Percentiles rank a stretch among this genome's conserved stretches.
phyloP scores from a whole-genome alignment of 2,113 vertebrate species.

The Amblyornis subalaris region DNA sequence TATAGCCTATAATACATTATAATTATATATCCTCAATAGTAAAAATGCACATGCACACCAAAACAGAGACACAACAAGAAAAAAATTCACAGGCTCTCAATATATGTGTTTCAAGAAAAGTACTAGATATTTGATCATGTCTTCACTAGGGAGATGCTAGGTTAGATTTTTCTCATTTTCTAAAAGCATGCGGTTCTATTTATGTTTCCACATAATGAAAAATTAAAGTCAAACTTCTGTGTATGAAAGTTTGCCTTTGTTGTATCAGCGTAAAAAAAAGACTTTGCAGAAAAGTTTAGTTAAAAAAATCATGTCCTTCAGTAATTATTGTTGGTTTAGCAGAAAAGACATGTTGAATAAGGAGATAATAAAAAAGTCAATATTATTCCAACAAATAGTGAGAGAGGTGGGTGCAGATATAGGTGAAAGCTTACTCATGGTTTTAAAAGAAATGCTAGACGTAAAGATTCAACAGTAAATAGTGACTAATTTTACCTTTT shows the following conservation, averaged over 20 bases:
- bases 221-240: background rate
- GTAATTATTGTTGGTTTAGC: background rate
- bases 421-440: background rate
- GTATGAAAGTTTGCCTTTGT: background rate
- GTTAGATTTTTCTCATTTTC: background rate
- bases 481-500: background rate
- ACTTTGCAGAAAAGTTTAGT: background rate
- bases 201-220: background rate
- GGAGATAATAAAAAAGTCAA: background rate
- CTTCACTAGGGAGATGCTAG: background rate
- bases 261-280: background rate
- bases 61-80: background rate
- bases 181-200: background rate
- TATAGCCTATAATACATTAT: background rate
- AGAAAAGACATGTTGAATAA: background rate
- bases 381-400: background rate
- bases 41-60: background rate
- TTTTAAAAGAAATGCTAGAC: background rate
- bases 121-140: background rate
- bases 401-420: background rate
- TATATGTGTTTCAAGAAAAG: background rate
- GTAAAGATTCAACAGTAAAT: background rate
- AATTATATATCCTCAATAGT: background rate
- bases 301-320: background rate
- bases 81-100: background rate